Conservation (phyloP, 2,888 invertebrate species). For the Xanthorhoe spadicearia region DNA sequence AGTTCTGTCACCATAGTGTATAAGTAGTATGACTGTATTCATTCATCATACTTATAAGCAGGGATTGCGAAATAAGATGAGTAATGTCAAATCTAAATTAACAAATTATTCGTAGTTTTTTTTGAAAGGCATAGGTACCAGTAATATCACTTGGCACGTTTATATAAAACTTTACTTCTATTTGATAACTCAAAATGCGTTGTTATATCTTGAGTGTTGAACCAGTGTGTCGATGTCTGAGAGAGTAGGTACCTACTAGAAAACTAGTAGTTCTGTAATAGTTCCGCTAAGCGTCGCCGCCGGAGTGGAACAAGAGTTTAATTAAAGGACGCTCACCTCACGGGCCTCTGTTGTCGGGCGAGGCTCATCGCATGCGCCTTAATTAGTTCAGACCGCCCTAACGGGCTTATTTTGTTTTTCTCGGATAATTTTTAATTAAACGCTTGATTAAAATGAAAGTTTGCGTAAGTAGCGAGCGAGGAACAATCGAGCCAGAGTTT, state of each 20-base stretch:
- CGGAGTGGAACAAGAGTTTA: slow-evolving; percentile 78
- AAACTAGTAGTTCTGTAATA: slow-evolving; percentile 55
- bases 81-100: no score
- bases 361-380: slow-evolving; percentile 81
- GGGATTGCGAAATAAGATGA: no score
- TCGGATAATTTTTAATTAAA: slow-evolving; percentile 85
- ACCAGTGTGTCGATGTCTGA: background rate
- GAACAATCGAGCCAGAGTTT: slow-evolving; percentile 84
- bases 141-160: no score
- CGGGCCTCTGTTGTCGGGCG: slow-evolving; percentile 70
- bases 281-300: slow-evolving; percentile 73
- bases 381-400: slow-evolving; percentile 84
- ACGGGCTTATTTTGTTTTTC: slow-evolving; percentile 85
- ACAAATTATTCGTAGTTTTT: no score
- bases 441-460: slow-evolving; percentile 86
- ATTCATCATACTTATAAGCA: background rate
- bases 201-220: background rate
- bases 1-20: background rate
- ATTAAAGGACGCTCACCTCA: slow-evolving; percentile 81
- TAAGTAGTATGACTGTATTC: background rate
- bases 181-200: no score
- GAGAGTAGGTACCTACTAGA: background rate
- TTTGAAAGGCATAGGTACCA: no score
- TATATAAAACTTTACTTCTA: no score
- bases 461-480: slow-evolving; percentile 84